A percentile compares a stretch with the other conserved stretches of the same genome.
Evolutionary conservation across 2,113 vertebrate genomes (phyloP).

Genomic region (Arvicanthis niloticus): DNA sequence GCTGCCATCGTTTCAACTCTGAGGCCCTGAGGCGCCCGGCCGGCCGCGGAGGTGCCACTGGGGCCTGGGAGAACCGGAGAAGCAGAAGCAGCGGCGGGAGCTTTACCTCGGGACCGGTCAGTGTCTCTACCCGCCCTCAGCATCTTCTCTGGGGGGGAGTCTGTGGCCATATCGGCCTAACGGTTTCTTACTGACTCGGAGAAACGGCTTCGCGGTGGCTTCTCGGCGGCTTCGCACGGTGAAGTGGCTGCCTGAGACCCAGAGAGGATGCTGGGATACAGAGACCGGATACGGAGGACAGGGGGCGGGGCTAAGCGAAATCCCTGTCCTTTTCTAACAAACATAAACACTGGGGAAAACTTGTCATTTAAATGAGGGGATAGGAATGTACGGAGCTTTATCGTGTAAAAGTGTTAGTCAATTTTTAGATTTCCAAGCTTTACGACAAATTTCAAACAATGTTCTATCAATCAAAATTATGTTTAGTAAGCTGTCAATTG

Average conservation of each 20-base stretch:
- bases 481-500: background rate
- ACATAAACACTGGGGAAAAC: conserved; percentile 10
- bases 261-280: fast-evolving
- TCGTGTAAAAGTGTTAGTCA: background rate
- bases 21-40: fast-evolving
- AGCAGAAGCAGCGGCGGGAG: background rate
- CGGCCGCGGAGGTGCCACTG: fast-evolving
- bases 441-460: background rate
- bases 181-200: background rate
- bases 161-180: background rate
- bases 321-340: conserved; percentile 1
- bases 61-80: fast-evolving
- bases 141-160: background rate
- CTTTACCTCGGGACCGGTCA: fast-evolving
- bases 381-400: conserved; percentile 30
- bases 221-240: fast-evolving
- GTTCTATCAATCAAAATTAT: background rate
- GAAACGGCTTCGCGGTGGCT: background rate
- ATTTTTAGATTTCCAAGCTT: conserved; percentile 27
- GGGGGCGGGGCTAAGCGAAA: no score
- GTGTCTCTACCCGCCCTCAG: fast-evolving
- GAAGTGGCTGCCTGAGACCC: background rate
- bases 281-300: fast-evolving
- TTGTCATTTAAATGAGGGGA: conserved; percentile 26
- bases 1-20: fast-evolving